Base-by-base conservation (phyloP, 2,888 invertebrate species). In the Brachynemurus nebulosus region DNA sequence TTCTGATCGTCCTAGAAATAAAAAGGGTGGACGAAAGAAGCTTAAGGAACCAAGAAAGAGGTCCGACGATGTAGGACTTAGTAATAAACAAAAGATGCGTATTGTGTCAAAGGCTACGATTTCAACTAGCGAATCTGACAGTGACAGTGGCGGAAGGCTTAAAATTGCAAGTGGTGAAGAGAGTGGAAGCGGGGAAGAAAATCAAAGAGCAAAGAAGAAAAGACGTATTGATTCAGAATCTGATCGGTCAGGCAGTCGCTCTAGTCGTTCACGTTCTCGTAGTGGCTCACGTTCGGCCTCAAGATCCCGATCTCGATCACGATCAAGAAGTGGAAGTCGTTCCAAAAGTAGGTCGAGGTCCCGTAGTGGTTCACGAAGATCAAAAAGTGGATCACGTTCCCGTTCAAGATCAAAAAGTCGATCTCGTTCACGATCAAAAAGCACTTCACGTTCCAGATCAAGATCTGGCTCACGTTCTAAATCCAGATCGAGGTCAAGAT, bases 41-140 rank as follows among this genome's bases (percentile, higher is more conserved):
- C 53, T 49, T 20, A 49, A 47, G 30, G 42, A 40, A 54, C 48
- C 42, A 46, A 53, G 58, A 52, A 51, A 56, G 51, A 53, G 61
- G 55, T 47, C 57, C 38, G 57, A 69, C 16, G 72, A 74, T 44
- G 81, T 82, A 53, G 85, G 86, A 17, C 75, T 86, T 45, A 74
- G 85, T 30, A 75, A 80, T 7, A 91, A 89, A 63, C 89, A 91
- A 60, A 82, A 90, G 37, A 75, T 82, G 50, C 81, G 89, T 57
- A 84, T 93, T 59, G 82, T 91, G 0, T 95, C 95, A 0, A 95
- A 95, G 61, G 95, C 86, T 46, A 91, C 90, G 0, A 93, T 96
- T 52, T 95, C 93, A 0, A 91, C 92, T 0, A 85, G 85, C 48
- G 89, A 88, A 57, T 86, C 86, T 1, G 79, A 77, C 51, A 82